Evolutionary conservation across 2,797 vertebrate genomes (phyloP), one percentile per base, ranked within the genome.

Genomic region (Diglossa cyanea): DNA sequence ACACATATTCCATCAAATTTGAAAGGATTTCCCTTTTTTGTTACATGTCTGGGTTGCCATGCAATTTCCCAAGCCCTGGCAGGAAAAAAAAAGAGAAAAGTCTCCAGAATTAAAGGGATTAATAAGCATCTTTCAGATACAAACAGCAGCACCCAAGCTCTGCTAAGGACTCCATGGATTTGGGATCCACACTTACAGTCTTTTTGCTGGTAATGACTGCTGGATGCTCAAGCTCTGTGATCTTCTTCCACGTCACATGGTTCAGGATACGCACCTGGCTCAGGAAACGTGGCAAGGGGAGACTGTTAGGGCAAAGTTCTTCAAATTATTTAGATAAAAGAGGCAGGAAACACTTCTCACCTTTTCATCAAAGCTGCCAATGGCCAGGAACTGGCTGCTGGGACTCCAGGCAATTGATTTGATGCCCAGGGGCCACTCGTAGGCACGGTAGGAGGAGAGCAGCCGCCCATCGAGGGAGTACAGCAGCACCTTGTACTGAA

Each of bases 361-460:
- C 98, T 99, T 99, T 87, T 99, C 99, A 71, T 99, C 99, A 10
- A 98, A 99, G 97, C 99, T 99, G 74, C 99, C 99, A 9, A 99
- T 95, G 2, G 99, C 99, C 96, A 99, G 97, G 96, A 99, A 99
- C 88, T 99, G 99, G 58, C 99, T 99, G 98, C 99, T 99, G 94
- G 99, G 99, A 84, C 99, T 99, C 99, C 99, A 99, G 61, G 98
- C 90, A 2, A 99, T 93, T 0, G 98, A 98, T 95, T 99, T 99
- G 70, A 99, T 86, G 8, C 99, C 99, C 33, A 99, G 97, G 0
- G 99, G 99, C 99, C 99, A 99, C 51, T 99, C 99, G 0, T 99
- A 99, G 7, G 99, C 99, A 5, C 97, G 98, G 94, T 98, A 99
- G 0, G 74, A 96, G 3, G 99, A 98, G 33, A 99, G 96, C 86